phyloP scores from a whole-genome alignment of 2,888 invertebrate species.

The Nemurella pictetii region DNA sequence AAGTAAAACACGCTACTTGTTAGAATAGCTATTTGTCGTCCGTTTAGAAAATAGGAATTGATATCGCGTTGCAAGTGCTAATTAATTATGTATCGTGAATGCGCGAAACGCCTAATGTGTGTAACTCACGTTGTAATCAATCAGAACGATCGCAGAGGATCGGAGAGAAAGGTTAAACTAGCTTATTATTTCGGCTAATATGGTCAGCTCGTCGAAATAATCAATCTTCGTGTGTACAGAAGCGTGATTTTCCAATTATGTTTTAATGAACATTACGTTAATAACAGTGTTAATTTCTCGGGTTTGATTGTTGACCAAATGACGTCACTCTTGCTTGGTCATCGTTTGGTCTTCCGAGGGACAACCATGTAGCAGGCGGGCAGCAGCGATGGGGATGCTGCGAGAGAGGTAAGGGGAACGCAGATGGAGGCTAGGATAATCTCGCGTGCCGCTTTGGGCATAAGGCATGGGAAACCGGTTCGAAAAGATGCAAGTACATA shows the following conservation, averaged over 20 bases:
- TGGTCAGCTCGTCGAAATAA: background rate
- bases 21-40: background rate
- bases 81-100: background rate
- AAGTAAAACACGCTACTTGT: background rate
- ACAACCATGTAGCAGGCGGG: background rate
- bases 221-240: background rate
- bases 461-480: slow-evolving; percentile 7
- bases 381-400: background rate
- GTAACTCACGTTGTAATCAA: background rate
- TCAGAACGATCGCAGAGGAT: background rate
- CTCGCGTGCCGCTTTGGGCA: slow-evolving; percentile 20
- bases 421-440: background rate
- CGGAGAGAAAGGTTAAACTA: background rate
- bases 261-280: slow-evolving; percentile 15
- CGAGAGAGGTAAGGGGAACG: background rate
- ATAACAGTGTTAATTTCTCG: slow-evolving; percentile 1
- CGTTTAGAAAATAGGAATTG: background rate
- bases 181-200: background rate
- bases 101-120: background rate
- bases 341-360: slow-evolving; percentile 11
- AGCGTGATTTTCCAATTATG: background rate
- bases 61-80: background rate
- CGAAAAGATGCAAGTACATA: slow-evolving; percentile 4
- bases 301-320: slow-evolving; percentile 1
- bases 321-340: slow-evolving; percentile 12